Percentiles rank a stretch among this genome's conserved stretches.
Evolutionary conservation across 2,113 vertebrate genomes (phyloP).

Genomic region (Lycocorax pyrrhopterus): DNA sequence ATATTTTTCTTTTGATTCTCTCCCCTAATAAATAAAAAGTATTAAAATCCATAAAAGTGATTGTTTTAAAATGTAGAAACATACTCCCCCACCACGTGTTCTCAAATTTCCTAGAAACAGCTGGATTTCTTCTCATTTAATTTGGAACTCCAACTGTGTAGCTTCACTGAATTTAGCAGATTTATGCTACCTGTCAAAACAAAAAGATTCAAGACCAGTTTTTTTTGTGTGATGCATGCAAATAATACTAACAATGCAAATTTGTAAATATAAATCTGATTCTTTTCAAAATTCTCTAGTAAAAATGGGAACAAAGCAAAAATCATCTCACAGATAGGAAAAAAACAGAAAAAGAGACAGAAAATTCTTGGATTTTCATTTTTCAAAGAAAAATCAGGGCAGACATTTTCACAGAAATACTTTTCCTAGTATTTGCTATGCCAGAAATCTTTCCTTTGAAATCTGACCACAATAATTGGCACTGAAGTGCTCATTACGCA

Average conservation of each 20-base stretch:
- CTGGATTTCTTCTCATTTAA: conserved; percentile 12
- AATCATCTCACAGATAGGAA: background rate
- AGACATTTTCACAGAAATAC: background rate
- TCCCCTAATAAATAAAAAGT: background rate
- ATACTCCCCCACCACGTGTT: rapidly evolving
- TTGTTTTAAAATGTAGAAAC: background rate
- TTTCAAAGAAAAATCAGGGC: background rate
- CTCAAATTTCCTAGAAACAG: background rate
- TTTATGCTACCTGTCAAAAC: background rate
- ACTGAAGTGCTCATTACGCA: background rate
- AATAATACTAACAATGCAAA: background rate
- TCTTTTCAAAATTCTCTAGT: background rate
- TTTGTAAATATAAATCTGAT: background rate
- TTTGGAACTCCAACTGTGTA: background rate
- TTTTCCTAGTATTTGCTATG: background rate
- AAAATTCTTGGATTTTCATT: background rate
- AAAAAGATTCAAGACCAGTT: background rate
- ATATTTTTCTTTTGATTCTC: background rate
- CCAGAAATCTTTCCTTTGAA: background rate
- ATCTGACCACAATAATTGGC: background rate
- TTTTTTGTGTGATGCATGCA: background rate
- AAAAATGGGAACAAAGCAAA: background rate
- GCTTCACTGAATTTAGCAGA: background rate
- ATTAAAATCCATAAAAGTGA: background rate
- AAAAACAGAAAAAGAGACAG: background rate